These are phyloP conservation scores for Amazona vittata DNA, from an alignment of 2,113 vertebrate genomes.

Conservation along the genomic window DNA sequence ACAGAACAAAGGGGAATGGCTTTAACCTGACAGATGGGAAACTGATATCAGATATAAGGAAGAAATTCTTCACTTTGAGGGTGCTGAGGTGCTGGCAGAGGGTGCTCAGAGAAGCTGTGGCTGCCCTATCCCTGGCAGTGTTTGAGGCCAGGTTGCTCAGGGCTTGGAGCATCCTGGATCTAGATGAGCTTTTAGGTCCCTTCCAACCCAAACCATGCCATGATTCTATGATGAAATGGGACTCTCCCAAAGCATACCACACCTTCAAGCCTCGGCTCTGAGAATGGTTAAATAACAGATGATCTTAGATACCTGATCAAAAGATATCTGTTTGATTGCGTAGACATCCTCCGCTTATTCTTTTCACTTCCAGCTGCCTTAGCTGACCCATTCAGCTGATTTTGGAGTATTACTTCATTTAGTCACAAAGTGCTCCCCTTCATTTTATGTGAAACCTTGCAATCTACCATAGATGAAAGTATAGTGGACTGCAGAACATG, in stretches of 20 bases:
- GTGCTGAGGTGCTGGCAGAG: neutral
- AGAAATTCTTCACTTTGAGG: neutral
- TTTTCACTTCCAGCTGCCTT: neutral
- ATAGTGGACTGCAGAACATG: neutral
- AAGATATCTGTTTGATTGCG: neutral
- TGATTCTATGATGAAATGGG: neutral
- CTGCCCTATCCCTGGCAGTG: neutral
- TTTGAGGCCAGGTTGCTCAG: neutral
- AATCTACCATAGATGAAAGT: neutral
- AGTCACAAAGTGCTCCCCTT: neutral
- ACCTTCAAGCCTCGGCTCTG: neutral
- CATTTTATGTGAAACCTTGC: neutral
- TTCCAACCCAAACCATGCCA: neutral
- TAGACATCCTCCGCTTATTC: neutral
- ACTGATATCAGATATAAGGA: neutral
- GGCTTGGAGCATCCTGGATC: neutral
- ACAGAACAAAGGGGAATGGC: neutral
- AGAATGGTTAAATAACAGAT: neutral
- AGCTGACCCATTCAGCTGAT: neutral
- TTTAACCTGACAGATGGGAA: neutral
- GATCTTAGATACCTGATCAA: neutral
- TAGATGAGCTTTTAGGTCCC: neutral
- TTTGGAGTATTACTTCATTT: neutral
- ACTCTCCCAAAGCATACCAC: neutral
- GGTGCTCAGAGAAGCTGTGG: neutral